Conservation (phyloP, 1,140 invertebrate genomes). For the Adoxophyes honmai region DNA sequence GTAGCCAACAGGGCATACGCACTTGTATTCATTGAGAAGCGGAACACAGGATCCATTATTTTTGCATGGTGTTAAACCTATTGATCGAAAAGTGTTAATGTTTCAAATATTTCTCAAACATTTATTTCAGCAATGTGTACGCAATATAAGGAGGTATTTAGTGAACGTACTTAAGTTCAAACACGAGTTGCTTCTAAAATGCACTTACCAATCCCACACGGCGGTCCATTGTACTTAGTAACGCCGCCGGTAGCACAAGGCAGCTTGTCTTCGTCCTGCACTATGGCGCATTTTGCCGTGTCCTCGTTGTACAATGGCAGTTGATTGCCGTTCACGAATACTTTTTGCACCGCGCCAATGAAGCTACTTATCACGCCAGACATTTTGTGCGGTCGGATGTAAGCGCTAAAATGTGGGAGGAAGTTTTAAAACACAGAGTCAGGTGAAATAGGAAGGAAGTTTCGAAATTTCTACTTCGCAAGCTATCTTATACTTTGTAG, state of each 20-base stretch:
- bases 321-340: constrained; percentile 88
- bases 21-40: constrained; percentile 76
- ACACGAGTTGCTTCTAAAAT: too few species aligned
- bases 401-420: constrained; percentile 74
- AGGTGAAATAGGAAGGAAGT: too few species aligned
- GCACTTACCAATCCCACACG: constrained; percentile 63
- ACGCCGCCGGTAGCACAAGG: constrained; percentile 71
- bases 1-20: constrained; percentile 65
- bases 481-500: too few species aligned
- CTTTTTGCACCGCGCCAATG: constrained; percentile 89
- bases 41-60: constrained; percentile 83
- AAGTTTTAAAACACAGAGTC: too few species aligned
- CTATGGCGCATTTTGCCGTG: constrained; percentile 61
- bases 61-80: constrained; percentile 78
- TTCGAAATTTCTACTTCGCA: too few species aligned
- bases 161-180: too few species aligned
- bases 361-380: constrained; percentile 86
- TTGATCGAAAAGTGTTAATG: too few species aligned
- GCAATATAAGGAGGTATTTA: too few species aligned
- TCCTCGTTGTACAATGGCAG: constrained; percentile 58
- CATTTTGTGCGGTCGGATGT: constrained; percentile 84
- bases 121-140: too few species aligned
- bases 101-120: too few species aligned
- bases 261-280: constrained; percentile 63
- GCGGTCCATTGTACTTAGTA: constrained; percentile 65